Evolutionary conservation across 2,888 invertebrate species (phyloP).

Genomic region (Euclidia mi): DNA sequence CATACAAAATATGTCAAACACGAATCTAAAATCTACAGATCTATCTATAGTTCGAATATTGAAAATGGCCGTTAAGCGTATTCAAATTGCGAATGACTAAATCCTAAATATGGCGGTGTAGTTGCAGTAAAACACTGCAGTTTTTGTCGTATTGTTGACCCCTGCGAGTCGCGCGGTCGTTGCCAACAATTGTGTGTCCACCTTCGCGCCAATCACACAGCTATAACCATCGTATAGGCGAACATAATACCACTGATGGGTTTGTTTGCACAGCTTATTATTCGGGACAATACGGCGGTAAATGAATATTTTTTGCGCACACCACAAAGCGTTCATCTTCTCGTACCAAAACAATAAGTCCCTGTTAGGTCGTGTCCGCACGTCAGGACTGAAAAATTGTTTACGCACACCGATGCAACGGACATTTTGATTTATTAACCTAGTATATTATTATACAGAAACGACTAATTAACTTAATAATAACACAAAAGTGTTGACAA

Average conservation of each 20-base stretch:
- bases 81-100: background rate
- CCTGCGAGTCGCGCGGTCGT: slow-evolving; percentile 19
- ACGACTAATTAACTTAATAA: background rate
- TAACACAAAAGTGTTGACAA: background rate
- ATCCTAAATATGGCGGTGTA: background rate
- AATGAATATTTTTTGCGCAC: slow-evolving; percentile 38
- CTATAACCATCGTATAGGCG: slow-evolving; percentile 29
- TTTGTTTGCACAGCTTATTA: slow-evolving; percentile 56
- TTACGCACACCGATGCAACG: background rate
- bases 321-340: slow-evolving; percentile 22
- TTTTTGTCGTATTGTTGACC: slow-evolving; percentile 16
- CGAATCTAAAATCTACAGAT: too few relatives aligned
- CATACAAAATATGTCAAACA: too few relatives aligned
- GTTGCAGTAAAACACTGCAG: slow-evolving; percentile 2
- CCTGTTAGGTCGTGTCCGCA: slow-evolving; percentile 12
- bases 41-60: too few relatives aligned
- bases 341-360: slow-evolving; percentile 26
- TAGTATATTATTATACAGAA: background rate
- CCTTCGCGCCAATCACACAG: slow-evolving; percentile 24
- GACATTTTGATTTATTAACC: slow-evolving; percentile 5
- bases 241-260: slow-evolving; percentile 41
- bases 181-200: slow-evolving; percentile 25
- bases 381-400: slow-evolving; percentile 15
- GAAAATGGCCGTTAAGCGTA: too few relatives aligned
- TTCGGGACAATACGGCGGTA: slow-evolving; percentile 38